These are phyloP conservation scores for Podarcis siculus DNA, from an alignment of 2,797 vertebrate species.

Conservation along the genomic window DNA sequence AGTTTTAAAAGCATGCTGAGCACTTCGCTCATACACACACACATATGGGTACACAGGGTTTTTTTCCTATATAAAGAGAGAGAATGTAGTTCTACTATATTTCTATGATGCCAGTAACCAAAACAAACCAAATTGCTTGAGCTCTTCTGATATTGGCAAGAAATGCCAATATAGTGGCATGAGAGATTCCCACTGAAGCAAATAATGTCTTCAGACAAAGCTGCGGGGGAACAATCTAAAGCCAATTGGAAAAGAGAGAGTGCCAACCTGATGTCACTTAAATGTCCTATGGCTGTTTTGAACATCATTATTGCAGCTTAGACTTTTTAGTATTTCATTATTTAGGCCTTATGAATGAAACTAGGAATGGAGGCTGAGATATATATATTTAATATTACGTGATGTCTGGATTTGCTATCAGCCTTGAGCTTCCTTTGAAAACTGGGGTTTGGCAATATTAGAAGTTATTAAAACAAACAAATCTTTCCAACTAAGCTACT, in stretches of 20 bases:
- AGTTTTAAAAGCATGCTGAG: constrained; percentile 11
- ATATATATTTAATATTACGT: too few species aligned
- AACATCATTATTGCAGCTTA: too few species aligned
- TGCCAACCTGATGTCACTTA: too few species aligned
- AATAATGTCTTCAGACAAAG: not conserved
- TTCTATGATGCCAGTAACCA: not conserved
- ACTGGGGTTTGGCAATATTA: too few species aligned
- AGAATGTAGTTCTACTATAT: not conserved
- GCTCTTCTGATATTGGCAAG: not conserved
- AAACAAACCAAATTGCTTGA: not conserved
- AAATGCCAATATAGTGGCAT: accelerated
- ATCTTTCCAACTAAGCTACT: not conserved
- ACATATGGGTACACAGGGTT: not conserved
- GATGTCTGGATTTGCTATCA: too few species aligned
- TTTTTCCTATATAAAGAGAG: not conserved
- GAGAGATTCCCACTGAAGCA: not conserved
- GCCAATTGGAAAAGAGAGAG: not conserved
- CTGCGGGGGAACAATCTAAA: not conserved
- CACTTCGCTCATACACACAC: not conserved
- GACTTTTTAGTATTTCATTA: too few species aligned
- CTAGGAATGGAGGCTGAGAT: too few species aligned
- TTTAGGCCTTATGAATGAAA: too few species aligned
- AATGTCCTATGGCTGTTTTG: too few species aligned
- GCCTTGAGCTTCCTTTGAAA: too few species aligned
- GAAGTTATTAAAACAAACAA: too few species aligned